Evolutionary conservation across 2,113 vertebrate genomes (phyloP), one percentile per base, ranked within the genome.

Genomic region (Seriola aureovittata): DNA sequence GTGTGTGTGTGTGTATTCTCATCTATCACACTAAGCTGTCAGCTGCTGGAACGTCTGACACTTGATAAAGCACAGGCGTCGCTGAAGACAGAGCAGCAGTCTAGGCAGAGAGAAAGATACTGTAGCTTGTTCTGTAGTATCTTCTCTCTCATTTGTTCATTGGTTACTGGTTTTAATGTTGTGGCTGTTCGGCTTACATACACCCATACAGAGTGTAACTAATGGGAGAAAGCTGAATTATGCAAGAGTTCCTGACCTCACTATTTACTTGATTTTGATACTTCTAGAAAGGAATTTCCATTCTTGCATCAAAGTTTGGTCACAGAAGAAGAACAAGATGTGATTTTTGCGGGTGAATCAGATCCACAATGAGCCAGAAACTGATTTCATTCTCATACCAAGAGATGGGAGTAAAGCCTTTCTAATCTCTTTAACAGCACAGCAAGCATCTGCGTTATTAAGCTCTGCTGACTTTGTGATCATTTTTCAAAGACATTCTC

Each of bases 31-130:
- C 48, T 57, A 32, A 75, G 68, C 52, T 82, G 81, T 84, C 87
- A 81, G 80, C 78, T 85, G 80, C 72, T 82, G 73, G 44, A 85
- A 80, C 34, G 70, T 40, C 77, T 75, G 78, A 80, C 79, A 78
- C 70, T 82, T 5, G 48, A 88, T 87, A 78, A 82, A 90, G 73
- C 74, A 38, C 68, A 83, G 59, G 88, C 80, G 86, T 66, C 12
- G 19, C 72, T 79, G 63, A 88, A 79, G 54, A 86, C 59, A 67
- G 55, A 81, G n/a, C 77, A 82, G 75, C 38, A 19, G 11, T 76
- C 42, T 23, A 44, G n/a, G 25, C 80, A 73, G 58, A 82, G 34
- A 62, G n/a, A 82, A 63, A 36, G 23, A 57, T n/a, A n/a, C n/a
- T 5, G 21, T n/a, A 50, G 70, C 40, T 38, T 57, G 40, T 42